Percentiles rank a stretch among this genome's conserved stretches.
Conservation (phyloP, 2,888 invertebrate species). For the Phania funesta region DNA sequence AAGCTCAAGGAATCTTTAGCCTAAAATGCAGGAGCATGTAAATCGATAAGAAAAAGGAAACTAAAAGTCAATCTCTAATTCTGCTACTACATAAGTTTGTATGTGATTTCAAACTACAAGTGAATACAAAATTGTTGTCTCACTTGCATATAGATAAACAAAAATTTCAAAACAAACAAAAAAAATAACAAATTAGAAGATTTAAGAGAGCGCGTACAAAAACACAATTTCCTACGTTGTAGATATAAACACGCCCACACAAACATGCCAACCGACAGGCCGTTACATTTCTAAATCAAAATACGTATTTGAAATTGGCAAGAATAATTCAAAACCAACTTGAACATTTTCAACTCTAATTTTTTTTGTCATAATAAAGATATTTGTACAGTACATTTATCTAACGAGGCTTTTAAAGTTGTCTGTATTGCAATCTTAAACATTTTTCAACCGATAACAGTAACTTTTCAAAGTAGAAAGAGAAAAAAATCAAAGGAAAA, state of each 20-base stretch:
- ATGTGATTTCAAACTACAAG: too few species aligned
- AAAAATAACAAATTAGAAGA: too few species aligned
- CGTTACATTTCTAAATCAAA: slow-evolving; percentile 67
- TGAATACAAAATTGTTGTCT: too few species aligned
- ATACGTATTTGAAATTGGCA: slow-evolving; percentile 36
- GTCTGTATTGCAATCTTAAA: slow-evolving; percentile 47
- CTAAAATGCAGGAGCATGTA: too few species aligned
- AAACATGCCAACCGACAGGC: neutral
- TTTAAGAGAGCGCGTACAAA: neutral
- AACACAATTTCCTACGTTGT: too few species aligned
- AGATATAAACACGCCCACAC: neutral
- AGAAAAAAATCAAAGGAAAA: neutral
- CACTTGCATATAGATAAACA: too few species aligned
- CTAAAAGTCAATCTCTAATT: too few species aligned
- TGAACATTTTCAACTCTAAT: slow-evolving; percentile 27
- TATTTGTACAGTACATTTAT: too few species aligned
- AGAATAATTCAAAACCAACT: slow-evolving; percentile 31
- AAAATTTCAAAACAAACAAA: too few species aligned
- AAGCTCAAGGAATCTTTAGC: too few species aligned
- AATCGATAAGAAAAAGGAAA: too few species aligned
- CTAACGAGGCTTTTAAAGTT: slow-evolving; percentile 10
- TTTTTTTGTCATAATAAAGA: neutral
- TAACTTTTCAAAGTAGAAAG: slow-evolving; percentile 20
- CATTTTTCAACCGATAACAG: slow-evolving; percentile 26
- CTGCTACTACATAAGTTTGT: too few species aligned